Conservation (phyloP, 1,140 invertebrate genomes). For the Phymastichus coffea region DNA sequence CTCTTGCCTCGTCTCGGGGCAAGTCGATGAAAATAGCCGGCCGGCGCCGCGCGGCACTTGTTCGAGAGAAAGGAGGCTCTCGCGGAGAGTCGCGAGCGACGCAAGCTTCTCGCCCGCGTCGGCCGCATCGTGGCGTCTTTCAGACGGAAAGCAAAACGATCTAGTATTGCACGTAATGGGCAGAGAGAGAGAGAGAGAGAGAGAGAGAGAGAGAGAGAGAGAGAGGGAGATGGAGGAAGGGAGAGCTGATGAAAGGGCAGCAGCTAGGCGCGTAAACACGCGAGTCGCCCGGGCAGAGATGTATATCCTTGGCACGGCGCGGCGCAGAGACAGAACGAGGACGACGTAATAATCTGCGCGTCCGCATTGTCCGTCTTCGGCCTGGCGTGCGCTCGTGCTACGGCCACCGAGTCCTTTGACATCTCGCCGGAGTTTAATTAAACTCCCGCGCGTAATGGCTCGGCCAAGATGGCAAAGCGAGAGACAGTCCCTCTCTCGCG, state of each 20-base stretch:
- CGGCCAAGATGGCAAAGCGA: constrained; percentile 23
- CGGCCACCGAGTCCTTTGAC: constrained; percentile 48
- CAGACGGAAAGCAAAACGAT: no score
- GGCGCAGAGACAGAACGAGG: constrained; percentile 43
- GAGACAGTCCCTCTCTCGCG: neutral
- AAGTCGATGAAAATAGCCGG: no score
- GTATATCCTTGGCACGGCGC: no score
- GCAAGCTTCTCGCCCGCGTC: no score
- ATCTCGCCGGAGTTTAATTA: constrained; percentile 53
- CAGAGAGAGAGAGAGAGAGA: no score
- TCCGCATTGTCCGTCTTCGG: constrained; percentile 53
- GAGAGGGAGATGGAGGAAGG: neutral
- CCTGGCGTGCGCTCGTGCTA: neutral
- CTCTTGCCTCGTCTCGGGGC: no score
- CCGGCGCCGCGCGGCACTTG: no score
- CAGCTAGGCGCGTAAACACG: neutral
- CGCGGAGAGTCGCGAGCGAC: no score
- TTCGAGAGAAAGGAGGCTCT: no score
- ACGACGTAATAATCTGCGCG: constrained; percentile 54
- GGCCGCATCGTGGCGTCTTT: no score
- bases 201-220: constrained; percentile 17
- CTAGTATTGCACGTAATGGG: no score
- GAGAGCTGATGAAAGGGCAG: neutral
- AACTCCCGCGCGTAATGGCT: constrained; percentile 38
- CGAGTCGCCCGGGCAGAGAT: constrained; percentile 33